Evolutionary conservation across 2,888 invertebrate genomes (phyloP).

Genomic region (Acrocera orbiculus): DNA sequence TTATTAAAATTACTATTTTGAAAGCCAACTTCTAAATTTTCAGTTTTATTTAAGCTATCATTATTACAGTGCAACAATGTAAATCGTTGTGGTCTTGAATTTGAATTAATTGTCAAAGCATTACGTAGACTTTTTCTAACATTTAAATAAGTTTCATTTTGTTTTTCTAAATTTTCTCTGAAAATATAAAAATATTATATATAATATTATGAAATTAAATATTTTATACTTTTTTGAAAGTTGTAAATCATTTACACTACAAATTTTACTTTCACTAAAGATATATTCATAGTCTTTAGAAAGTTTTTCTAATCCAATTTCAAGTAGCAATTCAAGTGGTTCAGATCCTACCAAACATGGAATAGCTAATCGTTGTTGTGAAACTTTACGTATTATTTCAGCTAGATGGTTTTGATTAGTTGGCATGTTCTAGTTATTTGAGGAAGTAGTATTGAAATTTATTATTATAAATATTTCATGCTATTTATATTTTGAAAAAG

Average conservation of each 20-base stretch:
- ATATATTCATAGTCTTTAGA: constrained; percentile 29
- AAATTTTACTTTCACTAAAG: constrained; percentile 26
- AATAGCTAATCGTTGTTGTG: constrained; percentile 28
- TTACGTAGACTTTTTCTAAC: constrained; percentile 26
- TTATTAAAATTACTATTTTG: constrained; percentile 26
- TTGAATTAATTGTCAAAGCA: constrained; percentile 15
- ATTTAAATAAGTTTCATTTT: no score
- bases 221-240: no score
- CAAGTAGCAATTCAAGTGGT: constrained; percentile 28
- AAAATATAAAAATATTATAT: no score
- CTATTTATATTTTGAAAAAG: constrained; percentile 1
- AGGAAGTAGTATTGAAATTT: background rate
- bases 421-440: constrained; percentile 23
- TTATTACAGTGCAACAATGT: constrained; percentile 22
- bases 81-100: constrained; percentile 17
- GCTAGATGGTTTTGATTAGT: constrained; percentile 28
- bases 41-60: constrained; percentile 8
- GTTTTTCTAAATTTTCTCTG: no score
- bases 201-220: no score
- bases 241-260: constrained; percentile 19
- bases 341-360: constrained; percentile 27
- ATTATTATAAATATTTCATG: constrained; percentile 1
- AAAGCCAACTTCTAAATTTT: constrained; percentile 17
- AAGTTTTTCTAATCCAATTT: constrained; percentile 30
- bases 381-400: constrained; percentile 27